Evolutionary conservation across 2,888 invertebrate species (phyloP), one percentile per base, ranked within the genome.

Genomic region (Phragmatobia fuliginosa): DNA sequence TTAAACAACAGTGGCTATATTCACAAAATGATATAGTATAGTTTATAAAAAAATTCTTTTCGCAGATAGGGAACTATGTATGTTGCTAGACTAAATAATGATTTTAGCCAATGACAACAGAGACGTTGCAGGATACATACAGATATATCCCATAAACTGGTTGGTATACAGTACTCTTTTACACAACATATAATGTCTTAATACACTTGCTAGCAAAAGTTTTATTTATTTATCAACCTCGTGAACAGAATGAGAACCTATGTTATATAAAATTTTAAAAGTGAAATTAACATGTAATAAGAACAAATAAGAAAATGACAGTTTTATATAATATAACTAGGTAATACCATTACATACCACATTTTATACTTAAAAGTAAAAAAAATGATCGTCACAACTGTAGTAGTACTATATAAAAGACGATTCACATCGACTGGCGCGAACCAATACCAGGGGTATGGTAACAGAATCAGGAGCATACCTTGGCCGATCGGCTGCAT

Each of bases 321-420:
- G 31, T 41, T 38, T 66, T 71, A 49, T 18, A 45, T 31, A 66
- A 31, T 25, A 41, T 28, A 66, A 41, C 41, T 65, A 65, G 56
- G 45, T 66, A 49, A 66, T 45, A 56, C 77, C 33, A 62, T 79
- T 72, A 65, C 59, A 70, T 69, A 70, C 38, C 28, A 62, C 61
- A 67, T 36, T 68, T 66, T 73, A 67, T 68, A 71, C 67, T 66
- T 31, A 68, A 73, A 67, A 76, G 81, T 78, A 81, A 59, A 78
- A 78, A n/a, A 73, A 69, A 70, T 66, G 66, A 70, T 67, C 33
- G 45, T 62, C 52, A 72, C 72, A 73, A 64, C 45, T 70, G 38
- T 63, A 68, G 68, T 67, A 67, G 70, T 71, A 56, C 5, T 56
- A 16, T 28, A 28, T 56, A 28, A 28, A 16, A 28, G 28, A 28